Percentiles rank a stretch among this genome's conserved stretches.
phyloP scores from a whole-genome alignment of 1,140 invertebrate species.

The Drosophila littoralis region DNA sequence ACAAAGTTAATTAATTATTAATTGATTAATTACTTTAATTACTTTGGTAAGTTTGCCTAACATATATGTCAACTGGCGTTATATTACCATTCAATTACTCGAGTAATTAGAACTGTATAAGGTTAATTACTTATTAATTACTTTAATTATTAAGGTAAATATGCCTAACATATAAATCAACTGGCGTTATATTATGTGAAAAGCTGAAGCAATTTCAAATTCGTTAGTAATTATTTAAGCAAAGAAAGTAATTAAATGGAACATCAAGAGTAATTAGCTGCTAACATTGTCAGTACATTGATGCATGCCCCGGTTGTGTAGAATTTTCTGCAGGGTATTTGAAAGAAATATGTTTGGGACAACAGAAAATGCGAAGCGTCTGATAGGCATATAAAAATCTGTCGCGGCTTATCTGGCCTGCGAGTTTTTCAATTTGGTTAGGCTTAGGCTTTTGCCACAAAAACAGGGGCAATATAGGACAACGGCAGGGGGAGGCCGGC shows the following conservation, averaged over 20 bases:
- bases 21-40: no score
- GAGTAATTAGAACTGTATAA: background rate
- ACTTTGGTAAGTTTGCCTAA: no score
- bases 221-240: background rate
- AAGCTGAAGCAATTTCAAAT: background rate
- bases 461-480: background rate
- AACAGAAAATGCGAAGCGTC: conserved; percentile 7
- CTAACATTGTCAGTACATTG: no score
- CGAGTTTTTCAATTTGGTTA: conserved; percentile 47
- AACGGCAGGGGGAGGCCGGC: background rate
- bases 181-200: no score
- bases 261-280: no score
- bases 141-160: background rate
- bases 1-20: no score
- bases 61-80: no score
- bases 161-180: no score
- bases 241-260: background rate
- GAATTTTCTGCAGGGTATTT: background rate
- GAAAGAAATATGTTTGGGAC: conserved; percentile 15
- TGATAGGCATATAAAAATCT: conserved; percentile 41
- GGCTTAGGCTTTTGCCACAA: conserved; percentile 28
- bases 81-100: background rate
- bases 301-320: background rate
- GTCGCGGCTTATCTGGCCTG: conserved; percentile 30
- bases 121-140: background rate